Percentiles rank a stretch among this genome's conserved stretches.
Evolutionary conservation across 2,797 vertebrate genomes (phyloP).

Genomic region (Poecilia velifera): DNA sequence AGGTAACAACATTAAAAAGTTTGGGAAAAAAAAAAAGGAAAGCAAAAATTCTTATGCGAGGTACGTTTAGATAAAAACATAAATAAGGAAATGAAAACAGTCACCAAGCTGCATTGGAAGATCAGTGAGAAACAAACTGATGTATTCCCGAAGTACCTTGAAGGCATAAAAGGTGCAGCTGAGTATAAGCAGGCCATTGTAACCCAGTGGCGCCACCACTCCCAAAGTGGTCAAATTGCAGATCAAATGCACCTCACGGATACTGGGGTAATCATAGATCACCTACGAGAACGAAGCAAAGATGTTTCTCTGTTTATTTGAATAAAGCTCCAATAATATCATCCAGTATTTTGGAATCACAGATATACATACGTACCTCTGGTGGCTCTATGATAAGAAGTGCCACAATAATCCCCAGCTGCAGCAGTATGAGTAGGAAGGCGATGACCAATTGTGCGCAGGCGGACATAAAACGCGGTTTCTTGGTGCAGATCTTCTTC

Average conservation of each 20-base stretch:
- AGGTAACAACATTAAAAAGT: neutral
- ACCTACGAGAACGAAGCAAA: conserved; percentile 71
- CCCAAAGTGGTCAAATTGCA: conserved; percentile 96
- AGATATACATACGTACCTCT: conserved; percentile 75
- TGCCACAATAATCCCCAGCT: conserved; percentile 95
- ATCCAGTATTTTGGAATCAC: neutral
- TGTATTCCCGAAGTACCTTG: conserved; percentile 77
- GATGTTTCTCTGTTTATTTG: neutral
- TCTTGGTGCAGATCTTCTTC: conserved; percentile 99
- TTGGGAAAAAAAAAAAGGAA: neutral
- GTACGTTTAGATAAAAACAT: neutral
- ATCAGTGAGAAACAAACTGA: neutral
- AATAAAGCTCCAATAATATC: conserved; percentile 24
- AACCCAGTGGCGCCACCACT: conserved; percentile 96
- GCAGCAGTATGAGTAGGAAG: conserved; percentile 94
- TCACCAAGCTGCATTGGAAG: neutral
- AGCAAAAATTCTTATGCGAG: neutral
- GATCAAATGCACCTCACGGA: conserved; percentile 95
- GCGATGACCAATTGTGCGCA: conserved; percentile 97
- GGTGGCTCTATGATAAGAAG: conserved; percentile 97
- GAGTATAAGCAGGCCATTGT: conserved; percentile 95
- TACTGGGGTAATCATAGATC: conserved; percentile 96
- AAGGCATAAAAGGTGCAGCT: conserved; percentile 99
- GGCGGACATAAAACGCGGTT: conserved; percentile 99
- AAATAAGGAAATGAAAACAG: neutral